Evolutionary conservation across 2,797 vertebrate genomes (phyloP), one percentile per base, ranked within the genome.

Genomic region (Phrynocephalus guinanensis): DNA sequence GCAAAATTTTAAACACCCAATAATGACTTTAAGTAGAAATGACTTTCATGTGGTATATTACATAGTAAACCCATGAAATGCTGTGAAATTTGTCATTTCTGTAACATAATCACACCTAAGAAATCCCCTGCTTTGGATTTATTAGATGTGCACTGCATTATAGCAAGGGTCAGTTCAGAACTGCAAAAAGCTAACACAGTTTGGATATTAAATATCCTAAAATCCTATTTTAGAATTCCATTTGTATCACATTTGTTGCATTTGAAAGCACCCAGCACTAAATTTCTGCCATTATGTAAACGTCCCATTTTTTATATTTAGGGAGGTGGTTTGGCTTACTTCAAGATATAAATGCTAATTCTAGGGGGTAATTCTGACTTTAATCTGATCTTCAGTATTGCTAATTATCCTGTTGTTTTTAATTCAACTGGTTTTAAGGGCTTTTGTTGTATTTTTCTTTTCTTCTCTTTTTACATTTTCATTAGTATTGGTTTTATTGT

Each of bases 221-320:
- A 91, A 91, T 70, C 66, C 1, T 83, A 20, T 6, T 75, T 91
- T 84, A 82, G n/a, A 86, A 91, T 90, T 60, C 10, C 33, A 75
- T 20, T 72, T 72, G 73, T 52, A 10, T 16, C 18, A 63, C 76
- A 7, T 67, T 75, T 76, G 48, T 83, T 70, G 18, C 18, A 63
- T 78, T 44, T 83, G 60, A 68, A 22, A 70, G 20, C 79, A 16
- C 1, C 0, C 13, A 73, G 66, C 26, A 85, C n/a, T 83, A 70
- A 24, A 48, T 44, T 85, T 86, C 85, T 5, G 88, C 5, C 20
- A 81, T 44, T 63, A 63, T 30, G 13, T 63, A 18, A 63, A 63
- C 18, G 13, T 63, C 60, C 5, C 60, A 16, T 5, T 63, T 15
- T 63, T 63, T 20, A 63, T 63, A 63, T 63, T 63, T 63, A 63